phyloP scores from a whole-genome alignment of 2,113 vertebrate genomes.

The Bolborhynchus lineola region DNA sequence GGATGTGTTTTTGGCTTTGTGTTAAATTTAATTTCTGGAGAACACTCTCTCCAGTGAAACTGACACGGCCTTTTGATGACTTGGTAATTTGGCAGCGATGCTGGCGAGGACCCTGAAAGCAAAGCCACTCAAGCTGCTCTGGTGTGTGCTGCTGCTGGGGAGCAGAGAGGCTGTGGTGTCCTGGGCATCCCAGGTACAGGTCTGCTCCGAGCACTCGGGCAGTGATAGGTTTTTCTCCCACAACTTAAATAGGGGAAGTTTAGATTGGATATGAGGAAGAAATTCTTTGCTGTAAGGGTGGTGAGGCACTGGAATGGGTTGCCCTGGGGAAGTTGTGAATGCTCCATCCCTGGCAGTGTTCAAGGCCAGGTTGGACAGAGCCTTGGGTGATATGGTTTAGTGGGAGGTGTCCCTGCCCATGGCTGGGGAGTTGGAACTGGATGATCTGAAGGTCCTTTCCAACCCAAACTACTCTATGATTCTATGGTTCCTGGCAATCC shows the following conservation, averaged over 20 bases:
- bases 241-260: no score
- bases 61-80: not conserved
- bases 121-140: fast-evolving
- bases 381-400: no score
- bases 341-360: no score
- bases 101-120: not conserved
- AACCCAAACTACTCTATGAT: no score
- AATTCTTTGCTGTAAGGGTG: no score
- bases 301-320: no score
- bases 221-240: not conserved
- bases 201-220: not conserved
- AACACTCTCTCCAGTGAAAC: not conserved
- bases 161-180: fast-evolving
- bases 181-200: fast-evolving
- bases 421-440: no score
- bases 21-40: not conserved
- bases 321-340: no score
- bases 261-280: no score
- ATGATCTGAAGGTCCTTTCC: no score
- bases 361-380: no score
- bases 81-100: not conserved
- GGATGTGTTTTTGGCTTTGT: not conserved
- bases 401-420: no score
- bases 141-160: fast-evolving
- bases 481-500: not conserved